Conservation (phyloP, 2,797 vertebrate species). For the Sternarchorhynchus goeldii region DNA sequence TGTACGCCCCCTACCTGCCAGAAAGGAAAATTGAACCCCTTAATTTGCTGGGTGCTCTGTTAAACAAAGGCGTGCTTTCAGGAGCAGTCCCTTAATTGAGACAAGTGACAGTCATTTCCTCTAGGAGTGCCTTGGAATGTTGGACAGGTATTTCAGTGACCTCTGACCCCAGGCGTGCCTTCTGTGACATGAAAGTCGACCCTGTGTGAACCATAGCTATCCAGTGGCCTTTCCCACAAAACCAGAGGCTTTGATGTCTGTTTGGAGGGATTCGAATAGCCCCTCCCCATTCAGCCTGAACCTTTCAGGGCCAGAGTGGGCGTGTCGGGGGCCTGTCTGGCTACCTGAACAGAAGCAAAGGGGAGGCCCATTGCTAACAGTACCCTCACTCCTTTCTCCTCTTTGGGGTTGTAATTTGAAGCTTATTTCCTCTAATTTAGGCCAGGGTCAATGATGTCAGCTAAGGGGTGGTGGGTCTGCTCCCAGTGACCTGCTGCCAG, state of each 20-base stretch:
- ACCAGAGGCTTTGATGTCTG: constrained; percentile 70
- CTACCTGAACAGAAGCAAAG: constrained; percentile 46
- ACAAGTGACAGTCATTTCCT: constrained; percentile 76
- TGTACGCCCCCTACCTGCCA: constrained; percentile 36
- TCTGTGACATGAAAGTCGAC: constrained; percentile 75
- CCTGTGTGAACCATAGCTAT: constrained; percentile 59
- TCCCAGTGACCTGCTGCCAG: neutral
- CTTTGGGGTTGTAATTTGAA: constrained; percentile 61
- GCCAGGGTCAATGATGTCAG: constrained; percentile 50
- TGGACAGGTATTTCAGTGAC: constrained; percentile 73
- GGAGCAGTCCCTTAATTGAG: constrained; percentile 67
- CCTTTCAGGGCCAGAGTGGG: constrained; percentile 50
- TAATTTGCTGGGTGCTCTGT: constrained; percentile 52
- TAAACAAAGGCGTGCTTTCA: constrained; percentile 66
- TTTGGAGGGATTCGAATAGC: constrained; percentile 66
- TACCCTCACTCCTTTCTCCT: constrained; percentile 54
- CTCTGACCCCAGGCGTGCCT: constrained; percentile 68
- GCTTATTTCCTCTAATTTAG: constrained; percentile 62
- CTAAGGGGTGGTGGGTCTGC: neutral
- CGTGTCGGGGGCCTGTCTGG: constrained; percentile 52
- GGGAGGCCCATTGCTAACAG: constrained; percentile 63
- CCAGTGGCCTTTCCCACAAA: constrained; percentile 70
- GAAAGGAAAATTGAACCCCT: constrained; percentile 55
- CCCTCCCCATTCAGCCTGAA: constrained; percentile 47
- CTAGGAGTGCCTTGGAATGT: constrained; percentile 65